phyloP scores from a whole-genome alignment of 64 coral and sea anemone species.

The Platygyra sinensis region DNA sequence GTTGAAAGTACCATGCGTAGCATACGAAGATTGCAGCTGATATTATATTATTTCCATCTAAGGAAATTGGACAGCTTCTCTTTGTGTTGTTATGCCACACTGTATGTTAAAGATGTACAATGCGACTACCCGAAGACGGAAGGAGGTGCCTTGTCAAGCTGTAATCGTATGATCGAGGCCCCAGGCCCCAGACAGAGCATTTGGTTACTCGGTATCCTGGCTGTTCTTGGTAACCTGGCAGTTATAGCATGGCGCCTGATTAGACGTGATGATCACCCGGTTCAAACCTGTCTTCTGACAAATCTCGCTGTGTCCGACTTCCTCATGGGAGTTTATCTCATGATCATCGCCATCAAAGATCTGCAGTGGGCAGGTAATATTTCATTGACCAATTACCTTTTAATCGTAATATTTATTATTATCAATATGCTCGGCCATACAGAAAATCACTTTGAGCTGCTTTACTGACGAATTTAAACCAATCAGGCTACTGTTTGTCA shows the following conservation, averaged over 20 bases:
- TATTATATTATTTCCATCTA: no score
- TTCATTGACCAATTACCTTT: background rate
- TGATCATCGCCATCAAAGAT: slow-evolving; percentile 12
- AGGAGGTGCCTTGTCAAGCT: background rate
- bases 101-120: background rate
- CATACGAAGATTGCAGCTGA: no score
- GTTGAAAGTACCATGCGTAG: no score
- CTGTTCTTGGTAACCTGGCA: slow-evolving; percentile 14
- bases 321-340: slow-evolving; percentile 24
- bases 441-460: no score
- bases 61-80: slow-evolving; percentile 24
- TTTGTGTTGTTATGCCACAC: slow-evolving; percentile 20
- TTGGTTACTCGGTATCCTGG: slow-evolving; percentile 15
- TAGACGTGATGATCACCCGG: slow-evolving; percentile 25
- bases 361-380: slow-evolving; percentile 6
- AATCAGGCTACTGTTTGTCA: no score
- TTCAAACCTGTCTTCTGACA: slow-evolving; percentile 27
- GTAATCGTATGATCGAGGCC: slow-evolving; percentile 20
- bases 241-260: slow-evolving; percentile 14
- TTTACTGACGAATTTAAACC: no score
- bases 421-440: no score
- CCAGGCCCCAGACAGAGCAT: background rate
- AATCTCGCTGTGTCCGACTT: slow-evolving; percentile 26
- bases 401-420: no score
- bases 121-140: background rate